Evolutionary conservation across 2,113 vertebrate genomes (phyloP), one percentile per base, ranked within the genome.

Genomic region (Prunella fulvescens): DNA sequence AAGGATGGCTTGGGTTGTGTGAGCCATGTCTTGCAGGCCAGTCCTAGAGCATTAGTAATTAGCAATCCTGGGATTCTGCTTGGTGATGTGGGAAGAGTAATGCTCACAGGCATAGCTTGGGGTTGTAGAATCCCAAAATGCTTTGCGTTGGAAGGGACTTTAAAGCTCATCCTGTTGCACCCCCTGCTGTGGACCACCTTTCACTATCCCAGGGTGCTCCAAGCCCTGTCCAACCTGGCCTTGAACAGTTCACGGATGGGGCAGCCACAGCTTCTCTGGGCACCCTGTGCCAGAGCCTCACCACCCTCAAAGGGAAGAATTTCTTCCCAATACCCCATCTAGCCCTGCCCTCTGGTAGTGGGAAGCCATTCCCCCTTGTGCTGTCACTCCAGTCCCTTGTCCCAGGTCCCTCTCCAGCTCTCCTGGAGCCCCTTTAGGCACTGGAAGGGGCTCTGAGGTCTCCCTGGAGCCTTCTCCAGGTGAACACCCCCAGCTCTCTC

Each of bases 221-320:
- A 40, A 28, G 16, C 13, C 28, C 13, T 1, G 1, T 81, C 51
- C 28, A 35, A 0, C 29, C n/a, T 61, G 13, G 11, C 29, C 17
- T 47, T 18, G 40, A 1, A 5, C 45, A 53, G 3, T 35, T 4
- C n/a, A 74, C 47, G 39, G 33, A 40, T 60, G n/a, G 61, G 8
- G 29, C 58, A 73, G 44, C 31, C 53, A 31, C 54, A 69, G 39
- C 54, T 86, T 14, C 37, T 53, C 53, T 66, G 45, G 1, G 19
- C 28, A 74, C 0, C 37, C 78, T 69, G 61, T 76, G 16, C 47
- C 54, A 82, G 61, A 19, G 29, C 29, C 14, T 89, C 11, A 0
- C 0, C 10, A 3, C 61, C 29, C 16, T 69, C 17, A 2, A 20
- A 40, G 9, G 2, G 5, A 35, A 1, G 0, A 26, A 35, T 47